Evolutionary conservation across 2,113 vertebrate genomes (phyloP), one percentile per base, ranked within the genome.

Genomic region (Charina bottae): DNA sequence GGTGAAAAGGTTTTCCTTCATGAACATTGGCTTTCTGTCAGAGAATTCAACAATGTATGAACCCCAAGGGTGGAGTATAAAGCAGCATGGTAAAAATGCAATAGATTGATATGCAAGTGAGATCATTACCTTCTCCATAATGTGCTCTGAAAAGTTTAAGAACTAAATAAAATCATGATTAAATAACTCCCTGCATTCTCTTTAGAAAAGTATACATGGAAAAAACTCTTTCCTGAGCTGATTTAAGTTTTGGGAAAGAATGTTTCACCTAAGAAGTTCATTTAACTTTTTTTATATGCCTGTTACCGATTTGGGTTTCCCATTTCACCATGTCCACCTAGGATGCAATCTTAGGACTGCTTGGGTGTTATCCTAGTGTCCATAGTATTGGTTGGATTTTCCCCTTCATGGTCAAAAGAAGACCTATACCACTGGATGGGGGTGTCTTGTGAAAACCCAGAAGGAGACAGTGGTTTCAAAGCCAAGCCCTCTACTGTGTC

Each of bases 21-120:
- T 24, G 72, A 89, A 49, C 49, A 91, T 89, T 85, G 90, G 88
- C 91, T 93, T 92, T 90, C 90, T 23, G 93, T 85, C 87, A 89
- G 53, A n/a, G 60, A 90, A 1, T 58, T 94, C 90, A 17, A 4
- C 85, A 9, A 2, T 53, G 54, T 42, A 0, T 85, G 78, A 42
- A 53, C 1, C 91, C 54, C 59, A 33, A 0, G 7, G 64, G 55
- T 21, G 23, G 56, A 94, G 87, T 84, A 1, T 56, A 37, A 83
- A 93, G 55, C 24, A 58, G 6, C n/a, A 60, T 37, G 58, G 90
- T 83, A 83, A 64, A 83, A 64, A 88, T 23, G 46, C 56, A 62
- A 54, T 46, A 1, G 24, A 1, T 12, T 60, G 85, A 33, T 89
- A 92, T 21, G n/a, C 15, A 9, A 56, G 86, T n/a, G 49, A 91